These are phyloP conservation scores for Triplophysa rosa DNA, from an alignment of 2,113 vertebrate species.

Conservation along the genomic window DNA sequence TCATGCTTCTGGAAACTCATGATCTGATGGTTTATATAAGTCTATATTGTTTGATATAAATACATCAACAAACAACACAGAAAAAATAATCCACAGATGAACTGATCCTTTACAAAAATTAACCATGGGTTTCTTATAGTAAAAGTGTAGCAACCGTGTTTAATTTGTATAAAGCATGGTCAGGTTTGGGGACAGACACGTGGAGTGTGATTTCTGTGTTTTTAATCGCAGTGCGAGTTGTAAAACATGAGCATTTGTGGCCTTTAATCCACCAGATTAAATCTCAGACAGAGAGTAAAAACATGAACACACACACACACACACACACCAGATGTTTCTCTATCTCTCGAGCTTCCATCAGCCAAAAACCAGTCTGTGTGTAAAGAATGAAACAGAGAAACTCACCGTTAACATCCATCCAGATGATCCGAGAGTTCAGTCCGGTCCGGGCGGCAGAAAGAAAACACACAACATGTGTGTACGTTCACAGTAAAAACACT, in stretches of 20 bases:
- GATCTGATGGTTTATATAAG: too few relatives aligned
- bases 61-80: too few relatives aligned
- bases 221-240: constrained; percentile 28
- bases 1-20: too few relatives aligned
- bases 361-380: too few relatives aligned
- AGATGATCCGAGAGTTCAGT: neutral
- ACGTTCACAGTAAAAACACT: neutral
- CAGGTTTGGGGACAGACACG: neutral
- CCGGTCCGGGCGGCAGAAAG: neutral
- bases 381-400: neutral
- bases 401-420: neutral
- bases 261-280: constrained; percentile 54
- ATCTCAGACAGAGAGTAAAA: constrained; percentile 30
- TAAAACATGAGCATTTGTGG: constrained; percentile 10
- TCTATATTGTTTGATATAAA: too few relatives aligned
- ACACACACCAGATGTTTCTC: neutral
- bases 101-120: too few relatives aligned
- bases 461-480: neutral
- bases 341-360: neutral
- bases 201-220: neutral
- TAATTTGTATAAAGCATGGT: too few relatives aligned
- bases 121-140: too few relatives aligned
- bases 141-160: too few relatives aligned
- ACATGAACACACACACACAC: constrained; percentile 45
- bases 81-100: too few relatives aligned